Evolutionary conservation across 2,797 vertebrate genomes (phyloP).

Genomic region (Oreortyx pictus): DNA sequence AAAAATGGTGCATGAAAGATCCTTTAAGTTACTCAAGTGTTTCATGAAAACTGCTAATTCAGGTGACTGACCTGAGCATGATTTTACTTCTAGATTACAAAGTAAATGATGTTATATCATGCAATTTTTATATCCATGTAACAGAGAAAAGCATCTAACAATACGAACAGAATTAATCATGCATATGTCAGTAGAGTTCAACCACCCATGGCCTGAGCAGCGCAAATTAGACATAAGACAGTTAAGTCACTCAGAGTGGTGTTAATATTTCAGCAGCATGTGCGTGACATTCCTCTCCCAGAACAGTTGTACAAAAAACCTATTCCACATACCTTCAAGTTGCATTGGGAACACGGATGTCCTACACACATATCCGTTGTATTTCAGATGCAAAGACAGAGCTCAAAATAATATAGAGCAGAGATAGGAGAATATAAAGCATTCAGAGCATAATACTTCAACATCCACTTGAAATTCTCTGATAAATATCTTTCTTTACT

Average conservation of each 20-base stretch:
- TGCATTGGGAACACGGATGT: not conserved
- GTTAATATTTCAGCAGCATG: not conserved
- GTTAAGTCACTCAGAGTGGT: not conserved
- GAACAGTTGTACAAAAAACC: not conserved
- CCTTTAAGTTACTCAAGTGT: not conserved
- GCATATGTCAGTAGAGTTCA: not conserved
- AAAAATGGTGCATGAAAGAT: not conserved
- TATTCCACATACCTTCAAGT: not conserved
- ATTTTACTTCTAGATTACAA: not conserved
- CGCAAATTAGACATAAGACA: not conserved
- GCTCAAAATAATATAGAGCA: not conserved
- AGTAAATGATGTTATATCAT: not conserved
- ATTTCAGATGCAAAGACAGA: not conserved
- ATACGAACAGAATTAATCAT: not conserved
- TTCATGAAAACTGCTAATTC: not conserved
- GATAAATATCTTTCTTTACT: slow-evolving; percentile 6
- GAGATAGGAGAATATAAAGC: not conserved
- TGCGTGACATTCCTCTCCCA: not conserved
- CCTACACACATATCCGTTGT: not conserved
- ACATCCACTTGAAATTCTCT: slow-evolving; percentile 4
- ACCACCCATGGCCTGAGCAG: not conserved
- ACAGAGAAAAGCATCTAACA: not conserved
- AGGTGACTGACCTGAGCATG: not conserved
- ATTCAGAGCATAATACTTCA: slow-evolving; percentile 5
- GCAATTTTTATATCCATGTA: not conserved